These are phyloP conservation scores for Tapirus indicus DNA, from an alignment of 2,797 vertebrate genomes.

Conservation along the genomic window DNA sequence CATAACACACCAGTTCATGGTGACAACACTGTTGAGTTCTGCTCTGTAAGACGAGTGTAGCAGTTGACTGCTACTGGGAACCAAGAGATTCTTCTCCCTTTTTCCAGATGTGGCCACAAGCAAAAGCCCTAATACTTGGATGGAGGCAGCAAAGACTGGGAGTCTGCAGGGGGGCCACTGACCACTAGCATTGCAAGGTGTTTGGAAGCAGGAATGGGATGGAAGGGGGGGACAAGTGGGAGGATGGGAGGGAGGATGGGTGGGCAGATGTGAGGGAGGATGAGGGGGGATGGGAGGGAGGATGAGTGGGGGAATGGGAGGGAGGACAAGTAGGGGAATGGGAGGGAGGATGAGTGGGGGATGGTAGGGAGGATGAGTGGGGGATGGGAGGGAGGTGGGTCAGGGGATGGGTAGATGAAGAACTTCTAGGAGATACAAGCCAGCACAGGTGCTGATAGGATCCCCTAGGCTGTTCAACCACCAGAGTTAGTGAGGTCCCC, in stretches of 20 bases:
- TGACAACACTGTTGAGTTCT: background rate
- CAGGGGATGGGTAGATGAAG: background rate
- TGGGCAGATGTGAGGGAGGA: too few species aligned
- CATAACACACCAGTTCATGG: rapidly evolving
- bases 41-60: background rate
- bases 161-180: background rate
- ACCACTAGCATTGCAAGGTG: background rate
- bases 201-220: background rate
- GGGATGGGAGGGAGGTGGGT: background rate
- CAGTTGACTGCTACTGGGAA: background rate
- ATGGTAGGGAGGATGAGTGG: too few species aligned
- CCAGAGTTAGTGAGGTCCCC: background rate
- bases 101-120: background rate
- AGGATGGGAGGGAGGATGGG: too few species aligned
- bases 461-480: background rate
- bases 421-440: background rate
- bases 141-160: background rate
- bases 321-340: background rate
- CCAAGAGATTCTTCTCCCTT: background rate
- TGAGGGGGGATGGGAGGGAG: background rate
- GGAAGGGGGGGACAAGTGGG: rapidly evolving
- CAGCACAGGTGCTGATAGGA: background rate
- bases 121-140: background rate
- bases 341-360: background rate
- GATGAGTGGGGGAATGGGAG: too few species aligned